A percentile compares a stretch with the other conserved stretches of the same genome.
phyloP scores from a whole-genome alignment of 2,113 vertebrate species.

The Esox niger region DNA sequence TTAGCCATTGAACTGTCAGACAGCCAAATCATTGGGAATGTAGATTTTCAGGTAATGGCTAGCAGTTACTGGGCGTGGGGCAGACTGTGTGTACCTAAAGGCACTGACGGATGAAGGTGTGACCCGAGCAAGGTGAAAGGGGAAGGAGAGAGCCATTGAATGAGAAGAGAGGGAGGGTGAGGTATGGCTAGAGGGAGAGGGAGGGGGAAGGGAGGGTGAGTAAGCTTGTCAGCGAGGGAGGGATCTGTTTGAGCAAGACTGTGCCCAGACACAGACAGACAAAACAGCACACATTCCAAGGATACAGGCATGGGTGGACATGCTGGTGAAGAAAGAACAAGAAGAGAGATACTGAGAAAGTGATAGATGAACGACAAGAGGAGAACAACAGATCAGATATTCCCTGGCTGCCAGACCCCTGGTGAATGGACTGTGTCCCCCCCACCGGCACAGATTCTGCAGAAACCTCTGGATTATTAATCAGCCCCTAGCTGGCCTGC shows the following conservation, averaged over 20 bases:
- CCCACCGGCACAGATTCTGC: conserved; percentile 29
- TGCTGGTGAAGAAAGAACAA: conserved; percentile 26
- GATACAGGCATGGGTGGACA: conserved; percentile 48
- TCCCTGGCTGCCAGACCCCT: conserved; percentile 11
- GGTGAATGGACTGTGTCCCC: conserved; percentile 36
- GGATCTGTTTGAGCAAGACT: conserved; percentile 63
- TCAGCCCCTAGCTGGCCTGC: conserved; percentile 56
- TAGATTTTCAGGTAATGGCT: conserved; percentile 56
- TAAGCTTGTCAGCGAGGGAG: conserved; percentile 54
- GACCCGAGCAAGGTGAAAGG: conserved; percentile 30
- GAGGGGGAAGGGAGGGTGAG: conserved; percentile 56
- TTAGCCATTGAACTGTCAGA: conserved; percentile 17
- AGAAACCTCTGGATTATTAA: conserved; percentile 57
- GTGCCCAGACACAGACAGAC: conserved; percentile 51
- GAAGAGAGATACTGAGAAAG: conserved; percentile 35
- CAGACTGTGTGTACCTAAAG: conserved; percentile 40
- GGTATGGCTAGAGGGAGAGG: conserved; percentile 27
- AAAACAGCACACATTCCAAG: conserved; percentile 28
- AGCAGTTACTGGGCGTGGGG: conserved; percentile 45
- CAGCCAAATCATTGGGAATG: conserved; percentile 50
- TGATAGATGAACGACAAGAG: conserved; percentile 26
- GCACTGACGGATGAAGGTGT: conserved; percentile 50
- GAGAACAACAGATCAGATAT: not conserved
- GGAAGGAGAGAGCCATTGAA: conserved; percentile 7
- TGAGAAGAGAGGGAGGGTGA: conserved; percentile 23